phyloP scores from a whole-genome alignment of 2,888 invertebrate species.

The Patella pellucida region DNA sequence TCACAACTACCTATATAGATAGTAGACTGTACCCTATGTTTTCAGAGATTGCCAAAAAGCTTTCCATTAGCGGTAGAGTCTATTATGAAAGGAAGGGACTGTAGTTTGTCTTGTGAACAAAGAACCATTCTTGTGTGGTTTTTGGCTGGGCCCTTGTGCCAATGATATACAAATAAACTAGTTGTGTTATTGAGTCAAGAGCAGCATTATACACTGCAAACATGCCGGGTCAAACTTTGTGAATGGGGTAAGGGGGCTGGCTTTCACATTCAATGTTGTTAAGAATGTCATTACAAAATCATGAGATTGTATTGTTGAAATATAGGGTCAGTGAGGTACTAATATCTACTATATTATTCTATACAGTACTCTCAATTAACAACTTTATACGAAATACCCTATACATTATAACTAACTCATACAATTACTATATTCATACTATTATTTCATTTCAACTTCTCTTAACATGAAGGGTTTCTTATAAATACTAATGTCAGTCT shows the following conservation, averaged over 20 bases:
- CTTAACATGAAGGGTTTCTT: no score
- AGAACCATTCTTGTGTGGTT: constrained; percentile 10
- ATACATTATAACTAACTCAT: no score
- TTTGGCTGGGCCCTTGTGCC: neutral
- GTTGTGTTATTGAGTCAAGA: constrained; percentile 8
- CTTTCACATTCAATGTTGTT: neutral
- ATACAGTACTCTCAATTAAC: neutral
- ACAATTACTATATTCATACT: no score
- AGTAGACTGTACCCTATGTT: neutral
- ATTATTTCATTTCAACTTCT: no score
- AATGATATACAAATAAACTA: neutral
- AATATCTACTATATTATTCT: neutral
- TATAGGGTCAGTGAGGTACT: neutral
- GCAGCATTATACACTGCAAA: constrained; percentile 9
- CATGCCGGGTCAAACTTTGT: neutral
- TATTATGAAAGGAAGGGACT: neutral
- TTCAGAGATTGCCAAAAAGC: neutral
- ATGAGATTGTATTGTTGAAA: neutral
- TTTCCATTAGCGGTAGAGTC: neutral
- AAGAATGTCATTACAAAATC: constrained; percentile 8
- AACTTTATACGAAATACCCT: neutral
- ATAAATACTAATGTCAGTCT: no score
- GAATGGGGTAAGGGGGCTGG: neutral
- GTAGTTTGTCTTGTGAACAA: neutral
- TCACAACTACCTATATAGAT: neutral